phyloP scores from a whole-genome alignment of 2,797 vertebrate species.

The Clarias laeviceps region DNA sequence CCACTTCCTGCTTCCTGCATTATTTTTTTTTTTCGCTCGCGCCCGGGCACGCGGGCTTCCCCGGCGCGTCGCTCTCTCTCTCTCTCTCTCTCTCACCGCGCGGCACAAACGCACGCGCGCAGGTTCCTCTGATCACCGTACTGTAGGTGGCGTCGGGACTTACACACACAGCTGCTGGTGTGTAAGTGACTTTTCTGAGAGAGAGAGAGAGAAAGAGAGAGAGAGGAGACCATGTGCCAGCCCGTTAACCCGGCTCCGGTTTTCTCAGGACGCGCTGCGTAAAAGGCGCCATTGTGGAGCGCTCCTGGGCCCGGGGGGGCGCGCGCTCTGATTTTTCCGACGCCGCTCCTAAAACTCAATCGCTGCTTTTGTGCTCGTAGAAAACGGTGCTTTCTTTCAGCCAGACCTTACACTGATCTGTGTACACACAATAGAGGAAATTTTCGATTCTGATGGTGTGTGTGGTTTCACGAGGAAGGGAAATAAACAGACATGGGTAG shows the following conservation, averaged over 20 bases:
- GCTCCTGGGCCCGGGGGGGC: constrained; percentile 69
- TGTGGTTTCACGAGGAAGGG: not conserved
- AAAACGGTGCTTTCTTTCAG: constrained; percentile 34
- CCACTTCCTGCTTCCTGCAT: constrained; percentile 68
- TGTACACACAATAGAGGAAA: not conserved
- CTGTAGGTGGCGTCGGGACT: not conserved
- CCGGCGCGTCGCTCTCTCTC: not conserved
- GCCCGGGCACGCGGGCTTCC: not conserved
- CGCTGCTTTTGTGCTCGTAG: constrained; percentile 57
- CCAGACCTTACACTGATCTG: not conserved
- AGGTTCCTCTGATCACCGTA: not conserved
- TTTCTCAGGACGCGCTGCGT: constrained; percentile 75
- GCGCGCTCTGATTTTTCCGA: constrained; percentile 67
- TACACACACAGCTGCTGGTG: too few species aligned
- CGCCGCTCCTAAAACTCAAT: constrained; percentile 67
- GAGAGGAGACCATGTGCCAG: not conserved
- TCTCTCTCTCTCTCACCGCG: too few species aligned
- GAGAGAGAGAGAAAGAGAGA: too few species aligned
- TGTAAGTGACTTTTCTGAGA: not conserved
- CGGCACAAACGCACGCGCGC: not conserved
- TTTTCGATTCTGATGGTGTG: not conserved
- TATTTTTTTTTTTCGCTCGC: not conserved
- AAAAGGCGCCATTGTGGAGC: constrained; percentile 87
- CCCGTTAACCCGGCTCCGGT: constrained; percentile 58
- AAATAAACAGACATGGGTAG: not conserved